Base-by-base conservation (phyloP, 2,797 vertebrate genomes). In the Liparis tanakae region DNA sequence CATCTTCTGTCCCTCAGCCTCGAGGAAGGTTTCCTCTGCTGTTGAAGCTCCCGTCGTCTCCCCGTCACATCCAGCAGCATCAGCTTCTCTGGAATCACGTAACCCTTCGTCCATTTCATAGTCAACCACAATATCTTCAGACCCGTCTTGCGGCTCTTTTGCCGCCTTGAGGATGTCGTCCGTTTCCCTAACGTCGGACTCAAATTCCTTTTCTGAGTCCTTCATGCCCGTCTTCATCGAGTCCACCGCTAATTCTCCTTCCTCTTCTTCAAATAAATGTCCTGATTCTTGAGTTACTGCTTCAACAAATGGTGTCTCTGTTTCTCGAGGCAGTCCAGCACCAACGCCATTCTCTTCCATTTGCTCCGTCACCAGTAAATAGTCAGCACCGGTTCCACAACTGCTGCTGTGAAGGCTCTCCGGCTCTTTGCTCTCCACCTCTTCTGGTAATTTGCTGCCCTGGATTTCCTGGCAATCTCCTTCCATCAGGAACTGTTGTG, bases 401-500 rank as follows among this genome's bases (percentile, higher is more conserved):
- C 7, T 17, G 36, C 68, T 78, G 80, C 80, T 88, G 82, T 84
- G 68, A 84, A 86, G 61, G 62, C 46, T 76, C 72, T 78, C 81
- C 6, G 12, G 17, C 51, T 80, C 82, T 60, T 58, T 1, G 34
- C 58, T 74, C 84, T 79, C 89, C 87, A 57, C 88, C 87, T 89
- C 87, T 85, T 91, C 84, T 88, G 79, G 84, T 88, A 86, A 88
- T 13, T 76, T 67, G 68, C 70, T 50, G 57, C 33, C 72, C 53
- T 76, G 71, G 34, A 62, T 76, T 84, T 86, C 83, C 82, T 70
- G 13, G 7, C 8, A 72, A 70, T 86, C 72, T 70, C 62, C 80
- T 71, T 10, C 80, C 87, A 85, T 86, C 79, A 83, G 81, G 83
- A 89, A 76, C 65, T 75, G 70, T 85, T 82, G 88, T 81, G 79